Evolutionary conservation across 2,113 vertebrate species (phyloP).

Genomic region (Festucalex cinctus): DNA sequence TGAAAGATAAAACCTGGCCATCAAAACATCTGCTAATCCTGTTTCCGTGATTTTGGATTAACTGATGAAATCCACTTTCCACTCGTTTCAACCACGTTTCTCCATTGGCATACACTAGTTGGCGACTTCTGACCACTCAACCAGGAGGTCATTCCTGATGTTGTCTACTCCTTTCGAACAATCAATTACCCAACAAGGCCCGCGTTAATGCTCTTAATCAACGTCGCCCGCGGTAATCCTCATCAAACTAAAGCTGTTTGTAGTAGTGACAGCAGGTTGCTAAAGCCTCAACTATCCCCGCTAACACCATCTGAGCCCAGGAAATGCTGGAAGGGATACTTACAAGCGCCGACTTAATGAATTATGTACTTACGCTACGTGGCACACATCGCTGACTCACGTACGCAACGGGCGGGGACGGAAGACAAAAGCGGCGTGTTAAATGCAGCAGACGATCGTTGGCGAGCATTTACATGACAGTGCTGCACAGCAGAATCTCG

Average conservation of each 20-base stretch:
- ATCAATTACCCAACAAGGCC: slow-evolving; percentile 42
- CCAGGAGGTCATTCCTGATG: slow-evolving; percentile 29
- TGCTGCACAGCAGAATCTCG: slow-evolving; percentile 41
- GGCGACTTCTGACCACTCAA: neutral
- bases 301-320: slow-evolving; percentile 60
- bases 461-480: slow-evolving; percentile 60
- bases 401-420: slow-evolving; percentile 12
- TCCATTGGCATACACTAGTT: neutral
- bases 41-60: slow-evolving; percentile 48
- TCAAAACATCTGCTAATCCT: slow-evolving; percentile 37
- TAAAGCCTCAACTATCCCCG: slow-evolving; percentile 59
- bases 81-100: slow-evolving; percentile 14
- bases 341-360: slow-evolving; percentile 37
- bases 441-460: slow-evolving; percentile 46
- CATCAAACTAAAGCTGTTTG: slow-evolving; percentile 51
- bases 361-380: slow-evolving; percentile 26
- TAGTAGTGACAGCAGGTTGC: slow-evolving; percentile 66
- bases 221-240: slow-evolving; percentile 63
- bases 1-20: slow-evolving; percentile 32
- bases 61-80: slow-evolving; percentile 47
- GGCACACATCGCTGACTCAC: slow-evolving; percentile 18
- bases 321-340: slow-evolving; percentile 60
- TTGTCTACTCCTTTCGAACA: slow-evolving; percentile 48
- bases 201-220: slow-evolving; percentile 63
- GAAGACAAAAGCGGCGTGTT: slow-evolving; percentile 44